Evolutionary conservation across 2,888 invertebrate species (phyloP).

Genomic region (Tolmerus cingulatus): DNA sequence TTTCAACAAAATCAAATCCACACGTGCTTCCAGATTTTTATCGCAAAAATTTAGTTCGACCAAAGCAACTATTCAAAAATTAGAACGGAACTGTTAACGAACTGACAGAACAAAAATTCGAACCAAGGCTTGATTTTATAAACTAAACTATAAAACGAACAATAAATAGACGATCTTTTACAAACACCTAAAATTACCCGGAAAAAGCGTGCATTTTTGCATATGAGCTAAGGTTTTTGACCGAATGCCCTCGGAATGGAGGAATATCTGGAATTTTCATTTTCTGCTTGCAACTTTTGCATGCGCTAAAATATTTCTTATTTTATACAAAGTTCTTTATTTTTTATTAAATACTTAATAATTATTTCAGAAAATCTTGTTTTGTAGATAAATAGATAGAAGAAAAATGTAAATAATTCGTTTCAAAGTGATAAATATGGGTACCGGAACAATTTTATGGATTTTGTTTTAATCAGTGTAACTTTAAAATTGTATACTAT

Average conservation of each 20-base stretch:
- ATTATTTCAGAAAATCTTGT: background rate
- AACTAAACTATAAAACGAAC: background rate
- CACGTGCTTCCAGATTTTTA: slow-evolving; percentile 19
- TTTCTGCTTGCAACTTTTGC: slow-evolving; percentile 62
- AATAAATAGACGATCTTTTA: slow-evolving; percentile 16
- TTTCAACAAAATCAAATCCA: slow-evolving; percentile 38
- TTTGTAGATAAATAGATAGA: background rate
- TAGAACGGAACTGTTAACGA: background rate
- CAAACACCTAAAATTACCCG: slow-evolving; percentile 57
- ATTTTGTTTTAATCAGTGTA: background rate
- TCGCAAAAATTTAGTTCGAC: background rate
- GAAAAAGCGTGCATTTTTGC: slow-evolving; percentile 60
- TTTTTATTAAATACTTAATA: background rate
- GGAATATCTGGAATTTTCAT: slow-evolving; percentile 63
- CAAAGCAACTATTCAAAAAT: slow-evolving; percentile 17
- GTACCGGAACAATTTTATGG: background rate
- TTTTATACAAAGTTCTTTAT: slow-evolving; percentile 34
- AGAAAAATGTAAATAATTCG: background rate
- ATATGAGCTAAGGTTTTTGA: slow-evolving; percentile 58
- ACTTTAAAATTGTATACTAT: too few species aligned
- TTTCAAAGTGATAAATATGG: background rate
- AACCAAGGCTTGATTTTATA: background rate
- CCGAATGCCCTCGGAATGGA: slow-evolving; percentile 62
- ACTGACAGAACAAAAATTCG: slow-evolving; percentile 1
- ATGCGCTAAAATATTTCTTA: slow-evolving; percentile 58